Percentiles rank a stretch among this genome's conserved stretches.
Conservation (phyloP, 2,113 vertebrate genomes). For the Pangasianodon hypophthalmus region DNA sequence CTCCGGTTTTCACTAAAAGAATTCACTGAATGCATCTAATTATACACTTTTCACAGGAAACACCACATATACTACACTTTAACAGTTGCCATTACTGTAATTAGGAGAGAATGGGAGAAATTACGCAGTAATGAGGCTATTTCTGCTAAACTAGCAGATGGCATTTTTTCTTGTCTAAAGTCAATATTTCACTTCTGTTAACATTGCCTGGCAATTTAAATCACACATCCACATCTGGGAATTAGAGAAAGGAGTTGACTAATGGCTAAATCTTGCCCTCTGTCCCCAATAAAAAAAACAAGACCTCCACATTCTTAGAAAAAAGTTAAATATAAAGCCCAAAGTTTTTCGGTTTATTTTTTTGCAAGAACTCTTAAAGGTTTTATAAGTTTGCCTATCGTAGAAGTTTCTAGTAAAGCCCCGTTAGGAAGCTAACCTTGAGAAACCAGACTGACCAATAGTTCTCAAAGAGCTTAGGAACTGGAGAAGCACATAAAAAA, state of each 20-base stretch:
- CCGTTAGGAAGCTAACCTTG: not conserved
- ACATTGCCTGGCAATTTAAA: not conserved
- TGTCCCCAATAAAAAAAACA: not conserved
- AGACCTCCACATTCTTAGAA: not conserved
- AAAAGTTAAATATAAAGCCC: not conserved
- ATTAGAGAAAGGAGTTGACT: not conserved
- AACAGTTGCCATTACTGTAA: not conserved
- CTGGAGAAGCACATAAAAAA: not conserved
- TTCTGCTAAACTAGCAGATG: not conserved
- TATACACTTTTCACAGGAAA: not conserved
- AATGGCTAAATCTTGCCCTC: not conserved
- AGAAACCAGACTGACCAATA: not conserved
- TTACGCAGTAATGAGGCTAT: not conserved
- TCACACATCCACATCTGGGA: not conserved
- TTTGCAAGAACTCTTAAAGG: not conserved
- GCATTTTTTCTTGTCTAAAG: conserved; percentile 1
- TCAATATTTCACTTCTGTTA: not conserved
- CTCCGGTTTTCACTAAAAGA: not conserved
- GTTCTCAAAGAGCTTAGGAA: not conserved
- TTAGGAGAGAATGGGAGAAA: not conserved
- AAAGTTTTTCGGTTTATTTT: not conserved
- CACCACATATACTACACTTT: not conserved
- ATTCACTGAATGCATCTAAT: not conserved
- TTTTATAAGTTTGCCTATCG: not conserved
- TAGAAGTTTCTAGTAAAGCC: not conserved